A percentile compares a stretch with the other conserved stretches of the same genome.
These are phyloP conservation scores for Rhagium mordax DNA, from an alignment of 2,888 invertebrate species.

Conservation along the genomic window DNA sequence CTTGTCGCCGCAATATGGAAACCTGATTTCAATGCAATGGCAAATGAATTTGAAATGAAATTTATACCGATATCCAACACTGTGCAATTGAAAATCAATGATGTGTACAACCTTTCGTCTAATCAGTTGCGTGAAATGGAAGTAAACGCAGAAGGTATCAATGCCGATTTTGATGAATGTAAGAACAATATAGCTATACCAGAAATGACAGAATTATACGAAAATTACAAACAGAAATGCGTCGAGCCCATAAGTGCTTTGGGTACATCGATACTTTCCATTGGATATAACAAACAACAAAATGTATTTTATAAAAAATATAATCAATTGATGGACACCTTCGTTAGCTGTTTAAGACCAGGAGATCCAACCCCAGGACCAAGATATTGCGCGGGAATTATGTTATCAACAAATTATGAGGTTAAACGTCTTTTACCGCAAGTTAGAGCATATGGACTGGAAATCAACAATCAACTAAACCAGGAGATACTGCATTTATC, in stretches of 20 bases:
- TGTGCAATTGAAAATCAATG: neutral
- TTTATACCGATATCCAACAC: neutral
- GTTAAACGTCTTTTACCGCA: neutral
- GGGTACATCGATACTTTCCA: neutral
- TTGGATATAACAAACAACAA: slow-evolving; percentile 10
- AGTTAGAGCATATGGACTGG: neutral
- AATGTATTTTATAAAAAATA: slow-evolving; percentile 1
- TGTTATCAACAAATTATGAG: neutral
- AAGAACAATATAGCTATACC: neutral
- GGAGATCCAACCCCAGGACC: slow-evolving; percentile 4
- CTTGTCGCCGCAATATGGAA: neutral
- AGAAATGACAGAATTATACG: neutral
- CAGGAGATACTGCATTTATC: slow-evolving; percentile 1
- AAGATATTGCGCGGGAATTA: slow-evolving; percentile 21
- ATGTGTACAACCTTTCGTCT: neutral
- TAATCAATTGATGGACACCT: neutral
- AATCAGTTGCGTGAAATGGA: neutral
- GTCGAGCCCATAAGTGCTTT: neutral
- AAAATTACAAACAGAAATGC: slow-evolving; percentile 1
- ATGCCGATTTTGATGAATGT: neutral
- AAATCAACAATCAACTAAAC: neutral
- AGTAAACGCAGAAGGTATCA: neutral
- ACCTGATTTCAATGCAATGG: neutral
- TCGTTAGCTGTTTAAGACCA: neutral
- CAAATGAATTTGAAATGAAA: neutral